Evolutionary conservation across 2,797 vertebrate species (phyloP).

Genomic region (Muraenolepis orangiensis): DNA sequence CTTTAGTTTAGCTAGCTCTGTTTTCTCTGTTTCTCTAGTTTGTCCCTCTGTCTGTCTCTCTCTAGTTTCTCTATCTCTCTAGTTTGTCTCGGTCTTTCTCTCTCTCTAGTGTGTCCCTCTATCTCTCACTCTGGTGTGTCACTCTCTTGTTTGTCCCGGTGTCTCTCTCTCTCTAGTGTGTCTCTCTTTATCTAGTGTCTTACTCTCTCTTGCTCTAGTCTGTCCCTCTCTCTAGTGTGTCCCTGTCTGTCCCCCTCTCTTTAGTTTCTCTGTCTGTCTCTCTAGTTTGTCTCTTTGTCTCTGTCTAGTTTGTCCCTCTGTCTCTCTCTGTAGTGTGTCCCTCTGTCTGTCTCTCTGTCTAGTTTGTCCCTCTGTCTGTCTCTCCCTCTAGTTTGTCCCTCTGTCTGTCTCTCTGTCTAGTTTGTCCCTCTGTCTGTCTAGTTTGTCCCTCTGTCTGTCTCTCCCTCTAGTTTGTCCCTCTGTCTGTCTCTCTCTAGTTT

Average conservation of each 20-base stretch:
- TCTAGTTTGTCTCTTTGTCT: neutral
- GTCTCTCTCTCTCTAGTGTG: too few species aligned
- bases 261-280: neutral
- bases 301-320: neutral
- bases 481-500: neutral
- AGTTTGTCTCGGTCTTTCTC: neutral
- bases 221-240: neutral
- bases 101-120: neutral
- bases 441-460: neutral
- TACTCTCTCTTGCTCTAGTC: too few species aligned
- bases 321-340: neutral
- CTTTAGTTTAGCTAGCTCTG: conserved; percentile 1
- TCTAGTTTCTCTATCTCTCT: neutral
- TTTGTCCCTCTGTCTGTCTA: neutral
- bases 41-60: neutral
- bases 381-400: neutral
- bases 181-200: too few species aligned
- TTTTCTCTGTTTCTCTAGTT: neutral
- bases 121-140: neutral
- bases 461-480: neutral
- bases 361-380: neutral
- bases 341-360: neutral
- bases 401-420: neutral
- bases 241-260: neutral
- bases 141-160: neutral